phyloP scores from a whole-genome alignment of 2,888 invertebrate species.

The Chalcis sispes region DNA sequence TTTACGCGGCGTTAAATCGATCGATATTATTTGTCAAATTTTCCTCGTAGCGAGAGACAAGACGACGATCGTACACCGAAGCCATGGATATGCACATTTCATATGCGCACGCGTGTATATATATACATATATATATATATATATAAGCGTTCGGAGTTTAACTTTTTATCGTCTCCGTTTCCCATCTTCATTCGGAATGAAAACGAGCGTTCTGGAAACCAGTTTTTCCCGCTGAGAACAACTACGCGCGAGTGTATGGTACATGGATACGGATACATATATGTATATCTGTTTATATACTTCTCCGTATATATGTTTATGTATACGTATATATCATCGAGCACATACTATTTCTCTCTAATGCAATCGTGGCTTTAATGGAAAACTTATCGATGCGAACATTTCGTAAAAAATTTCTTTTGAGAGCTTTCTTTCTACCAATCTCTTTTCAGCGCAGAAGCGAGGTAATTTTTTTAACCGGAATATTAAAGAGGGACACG shows the following conservation, averaged over 20 bases:
- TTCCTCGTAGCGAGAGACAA: background rate
- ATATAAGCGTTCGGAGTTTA: background rate
- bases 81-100: too few species aligned
- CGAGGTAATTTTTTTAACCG: background rate
- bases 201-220: background rate
- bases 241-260: too few species aligned
- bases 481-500: slow-evolving; percentile 35
- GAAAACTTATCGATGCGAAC: background rate
- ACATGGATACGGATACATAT: too few species aligned
- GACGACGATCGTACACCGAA: too few species aligned
- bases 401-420: background rate
- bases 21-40: slow-evolving; percentile 1
- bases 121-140: too few species aligned
- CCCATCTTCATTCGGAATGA: background rate
- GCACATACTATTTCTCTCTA: background rate
- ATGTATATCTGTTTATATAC: too few species aligned
- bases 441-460: too few species aligned
- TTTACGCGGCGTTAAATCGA: background rate
- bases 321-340: too few species aligned
- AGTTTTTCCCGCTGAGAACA: background rate
- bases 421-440: background rate
- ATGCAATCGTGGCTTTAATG: background rate
- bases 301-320: too few species aligned
- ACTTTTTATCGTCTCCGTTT: background rate
- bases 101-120: too few species aligned